Evolutionary conservation across 1,140 invertebrate genomes (phyloP).

Genomic region (Tetragonula clypearis): DNA sequence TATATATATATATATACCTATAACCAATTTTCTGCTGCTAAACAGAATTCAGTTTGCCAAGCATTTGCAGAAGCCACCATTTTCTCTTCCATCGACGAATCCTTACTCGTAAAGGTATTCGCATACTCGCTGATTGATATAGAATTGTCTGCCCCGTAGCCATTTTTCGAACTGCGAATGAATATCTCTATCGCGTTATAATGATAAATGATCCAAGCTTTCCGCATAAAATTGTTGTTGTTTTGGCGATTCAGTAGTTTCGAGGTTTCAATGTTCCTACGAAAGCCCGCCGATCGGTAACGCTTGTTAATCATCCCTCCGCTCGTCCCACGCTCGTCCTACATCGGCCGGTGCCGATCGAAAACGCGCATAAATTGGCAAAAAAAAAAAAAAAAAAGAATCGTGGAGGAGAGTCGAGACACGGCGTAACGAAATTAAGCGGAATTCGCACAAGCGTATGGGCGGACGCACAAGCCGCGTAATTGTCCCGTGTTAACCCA

Average conservation of each 20-base stretch:
- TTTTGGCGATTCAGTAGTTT: background rate
- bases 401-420: constrained; percentile 40
- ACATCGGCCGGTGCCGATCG: background rate
- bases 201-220: background rate
- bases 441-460: constrained; percentile 57
- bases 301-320: background rate
- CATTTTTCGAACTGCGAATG: background rate
- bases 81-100: background rate
- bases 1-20: no score
- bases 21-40: no score
- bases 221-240: background rate
- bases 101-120: no score
- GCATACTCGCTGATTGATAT: background rate
- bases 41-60: no score
- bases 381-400: background rate
- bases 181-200: background rate
- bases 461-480: constrained; percentile 66
- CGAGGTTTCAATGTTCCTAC: background rate
- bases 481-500: constrained; percentile 74
- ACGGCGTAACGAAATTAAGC: constrained; percentile 64
- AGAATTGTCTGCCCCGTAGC: background rate
- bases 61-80: no score
- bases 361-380: background rate
- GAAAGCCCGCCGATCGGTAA: background rate
- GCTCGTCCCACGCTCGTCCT: background rate